These are phyloP conservation scores for Diplodus puntazzo DNA, from an alignment of 2,797 vertebrate species.

Conservation along the genomic window DNA sequence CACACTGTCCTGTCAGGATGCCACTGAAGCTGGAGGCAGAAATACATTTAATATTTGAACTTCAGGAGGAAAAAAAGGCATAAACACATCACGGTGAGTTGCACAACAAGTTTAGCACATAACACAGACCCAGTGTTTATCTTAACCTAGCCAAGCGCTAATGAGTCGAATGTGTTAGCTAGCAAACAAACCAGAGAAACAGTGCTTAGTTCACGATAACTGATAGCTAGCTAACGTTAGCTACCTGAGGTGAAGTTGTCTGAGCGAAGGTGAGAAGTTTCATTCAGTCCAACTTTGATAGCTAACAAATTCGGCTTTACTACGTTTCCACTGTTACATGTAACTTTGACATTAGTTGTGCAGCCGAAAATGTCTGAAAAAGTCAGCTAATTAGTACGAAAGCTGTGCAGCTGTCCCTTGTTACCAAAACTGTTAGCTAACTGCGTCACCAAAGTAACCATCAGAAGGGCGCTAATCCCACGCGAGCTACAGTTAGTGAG, in stretches of 20 bases:
- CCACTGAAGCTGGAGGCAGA: not conserved
- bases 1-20: not conserved
- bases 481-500: not conserved
- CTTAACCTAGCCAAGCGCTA: too few species aligned
- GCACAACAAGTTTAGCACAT: not conserved
- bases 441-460: not conserved
- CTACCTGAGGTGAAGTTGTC: not conserved
- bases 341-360: too few species aligned
- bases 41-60: not conserved
- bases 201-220: too few species aligned
- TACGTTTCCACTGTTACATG: not conserved
- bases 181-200: not conserved
- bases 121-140: too few species aligned
- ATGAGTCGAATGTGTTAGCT: not conserved
- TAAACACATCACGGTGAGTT: not conserved
- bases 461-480: not conserved
- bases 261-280: not conserved
- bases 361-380: not conserved
- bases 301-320: not conserved
- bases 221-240: not conserved
- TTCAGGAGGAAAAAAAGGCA: too few species aligned
- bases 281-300: too few species aligned
- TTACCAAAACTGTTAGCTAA: not conserved
- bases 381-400: not conserved
- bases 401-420: not conserved